Evolutionary conservation across 2,113 vertebrate species (phyloP).

Genomic region (Sisor rabdophorus): DNA sequence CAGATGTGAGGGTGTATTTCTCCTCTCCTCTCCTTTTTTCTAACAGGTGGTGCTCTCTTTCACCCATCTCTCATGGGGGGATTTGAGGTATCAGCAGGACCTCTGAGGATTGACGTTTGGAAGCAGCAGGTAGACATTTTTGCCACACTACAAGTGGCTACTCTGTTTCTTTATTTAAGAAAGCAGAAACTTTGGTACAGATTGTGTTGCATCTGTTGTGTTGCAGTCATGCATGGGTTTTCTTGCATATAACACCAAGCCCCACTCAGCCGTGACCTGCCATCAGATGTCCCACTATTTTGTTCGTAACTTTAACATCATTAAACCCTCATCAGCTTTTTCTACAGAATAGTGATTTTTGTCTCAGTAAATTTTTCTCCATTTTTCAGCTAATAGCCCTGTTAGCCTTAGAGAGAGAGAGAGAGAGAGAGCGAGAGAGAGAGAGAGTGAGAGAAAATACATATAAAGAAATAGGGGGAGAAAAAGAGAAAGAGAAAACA

Average conservation of each 20-base stretch:
- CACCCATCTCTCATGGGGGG: conserved; percentile 26
- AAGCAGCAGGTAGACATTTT: conserved; percentile 45
- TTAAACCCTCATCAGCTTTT: conserved; percentile 7
- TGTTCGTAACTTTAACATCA: neutral
- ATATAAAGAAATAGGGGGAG: too few relatives aligned
- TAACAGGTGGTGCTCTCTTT: conserved; percentile 46
- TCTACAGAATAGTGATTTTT: conserved; percentile 8
- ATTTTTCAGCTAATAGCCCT: conserved; percentile 24
- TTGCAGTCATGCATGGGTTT: neutral
- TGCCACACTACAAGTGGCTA: conserved; percentile 39
- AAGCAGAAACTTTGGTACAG: neutral
- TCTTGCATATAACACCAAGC: neutral
- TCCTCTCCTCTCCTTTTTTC: conserved; percentile 33
- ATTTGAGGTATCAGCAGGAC: conserved; percentile 26
- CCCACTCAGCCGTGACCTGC: neutral
- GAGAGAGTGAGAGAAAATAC: neutral
- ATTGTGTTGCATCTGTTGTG: too few relatives aligned
- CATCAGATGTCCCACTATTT: neutral
- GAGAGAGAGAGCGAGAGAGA: neutral
- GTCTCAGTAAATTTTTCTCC: neutral
- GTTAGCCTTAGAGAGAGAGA: neutral
- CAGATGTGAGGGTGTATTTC: conserved; percentile 44
- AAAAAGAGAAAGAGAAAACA: too few relatives aligned
- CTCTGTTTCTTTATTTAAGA: neutral
- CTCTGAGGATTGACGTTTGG: conserved; percentile 34